These are phyloP conservation scores for Lasioglossum zephyrum DNA, from an alignment of 2,888 invertebrate species.

Conservation along the genomic window DNA sequence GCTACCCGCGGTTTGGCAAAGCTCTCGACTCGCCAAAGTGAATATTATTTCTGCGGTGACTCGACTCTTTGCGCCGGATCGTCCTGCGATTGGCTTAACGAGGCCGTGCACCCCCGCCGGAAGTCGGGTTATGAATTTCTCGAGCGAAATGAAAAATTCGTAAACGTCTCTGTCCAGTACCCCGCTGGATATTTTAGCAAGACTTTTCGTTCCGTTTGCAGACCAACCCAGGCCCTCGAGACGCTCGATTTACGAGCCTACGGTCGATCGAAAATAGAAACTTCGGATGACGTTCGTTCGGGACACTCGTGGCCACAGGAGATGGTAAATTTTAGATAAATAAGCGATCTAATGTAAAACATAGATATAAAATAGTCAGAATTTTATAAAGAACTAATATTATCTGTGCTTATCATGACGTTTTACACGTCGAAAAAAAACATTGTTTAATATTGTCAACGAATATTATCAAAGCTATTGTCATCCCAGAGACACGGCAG, in stretches of 20 bases:
- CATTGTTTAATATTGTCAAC: too few relatives aligned
- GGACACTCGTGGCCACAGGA: neutral
- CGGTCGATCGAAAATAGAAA: neutral
- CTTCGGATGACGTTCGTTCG: neutral
- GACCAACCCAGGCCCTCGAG: neutral
- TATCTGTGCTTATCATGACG: neutral
- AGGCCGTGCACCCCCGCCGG: slow-evolving; percentile 3
- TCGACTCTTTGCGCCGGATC: slow-evolving; percentile 43
- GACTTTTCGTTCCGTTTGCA: slow-evolving; percentile 25
- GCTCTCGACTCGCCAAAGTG: slow-evolving; percentile 55
- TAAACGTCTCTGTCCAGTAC: neutral
- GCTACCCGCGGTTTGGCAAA: slow-evolving; percentile 56
- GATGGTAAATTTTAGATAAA: neutral
- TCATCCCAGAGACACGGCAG: neutral
- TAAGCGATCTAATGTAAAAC: neutral
- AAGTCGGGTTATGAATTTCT: slow-evolving; percentile 34
- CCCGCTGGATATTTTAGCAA: neutral
- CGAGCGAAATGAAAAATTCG: slow-evolving; percentile 45
- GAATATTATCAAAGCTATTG: neutral
- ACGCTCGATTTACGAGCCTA: neutral
- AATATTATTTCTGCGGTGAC: slow-evolving; percentile 65
- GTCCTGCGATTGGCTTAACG: slow-evolving; percentile 37
- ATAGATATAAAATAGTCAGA: neutral
- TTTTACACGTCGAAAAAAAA: too few relatives aligned
- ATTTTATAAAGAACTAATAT: neutral